phyloP scores from a whole-genome alignment of 2,888 invertebrate species.

The Cabera pusaria region DNA sequence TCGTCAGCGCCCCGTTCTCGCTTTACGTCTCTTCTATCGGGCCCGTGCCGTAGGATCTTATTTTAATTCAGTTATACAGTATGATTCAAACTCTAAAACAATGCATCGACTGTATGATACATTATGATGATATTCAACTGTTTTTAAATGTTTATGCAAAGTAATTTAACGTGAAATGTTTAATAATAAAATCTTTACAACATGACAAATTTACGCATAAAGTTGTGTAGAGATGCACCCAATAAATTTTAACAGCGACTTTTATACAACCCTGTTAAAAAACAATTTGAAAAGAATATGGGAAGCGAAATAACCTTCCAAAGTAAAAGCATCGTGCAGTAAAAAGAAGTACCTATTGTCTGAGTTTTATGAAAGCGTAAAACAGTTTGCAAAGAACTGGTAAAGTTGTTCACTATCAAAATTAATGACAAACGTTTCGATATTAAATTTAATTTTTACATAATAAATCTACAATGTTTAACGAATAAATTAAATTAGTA shows the following conservation, averaged over 20 bases:
- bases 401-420: no score
- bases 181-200: slow-evolving; percentile 1
- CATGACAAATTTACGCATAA: neutral
- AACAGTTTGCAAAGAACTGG: slow-evolving; percentile 22
- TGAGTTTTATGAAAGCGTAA: slow-evolving; percentile 29
- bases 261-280: slow-evolving; percentile 9
- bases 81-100: no score
- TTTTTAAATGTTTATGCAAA: neutral
- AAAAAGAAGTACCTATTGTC: slow-evolving; percentile 22
- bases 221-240: neutral
- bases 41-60: no score
- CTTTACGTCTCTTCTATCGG: no score
- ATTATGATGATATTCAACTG: no score
- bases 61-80: no score
- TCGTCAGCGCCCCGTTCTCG: no score
- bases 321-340: slow-evolving; percentile 20
- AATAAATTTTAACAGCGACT: slow-evolving; percentile 1
- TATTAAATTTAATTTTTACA: no score
- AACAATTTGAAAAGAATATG: slow-evolving; percentile 15
- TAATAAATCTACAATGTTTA: no score
- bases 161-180: neutral
- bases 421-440: no score
- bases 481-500: no score
- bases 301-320: slow-evolving; percentile 15
- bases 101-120: no score